Conservation (phyloP, 2,797 vertebrate genomes). For the Ataeniobius toweri region DNA sequence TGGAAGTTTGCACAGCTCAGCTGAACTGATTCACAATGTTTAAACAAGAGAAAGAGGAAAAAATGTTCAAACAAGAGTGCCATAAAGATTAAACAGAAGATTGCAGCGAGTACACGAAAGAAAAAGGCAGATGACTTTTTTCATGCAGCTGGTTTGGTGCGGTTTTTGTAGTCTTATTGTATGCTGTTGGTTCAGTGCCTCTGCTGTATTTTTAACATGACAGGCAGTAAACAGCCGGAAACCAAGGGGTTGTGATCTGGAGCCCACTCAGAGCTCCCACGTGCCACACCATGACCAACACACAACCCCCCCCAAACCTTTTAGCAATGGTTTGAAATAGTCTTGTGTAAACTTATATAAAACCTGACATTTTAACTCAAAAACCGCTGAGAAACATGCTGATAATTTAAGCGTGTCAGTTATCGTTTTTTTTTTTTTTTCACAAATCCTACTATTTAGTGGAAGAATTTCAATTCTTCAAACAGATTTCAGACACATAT, state of each 20-base stretch:
- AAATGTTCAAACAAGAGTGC: not conserved
- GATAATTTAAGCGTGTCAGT: too few relatives aligned
- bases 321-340: not conserved
- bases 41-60: not conserved
- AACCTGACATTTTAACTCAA: not conserved
- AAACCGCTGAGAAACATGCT: not conserved
- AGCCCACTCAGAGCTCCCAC: not conserved
- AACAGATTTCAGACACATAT: conserved; percentile 5
- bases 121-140: not conserved
- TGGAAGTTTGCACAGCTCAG: conserved; percentile 1
- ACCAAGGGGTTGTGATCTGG: conserved; percentile 29
- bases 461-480: not conserved
- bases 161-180: too few relatives aligned
- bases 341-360: not conserved
- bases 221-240: conserved; percentile 50
- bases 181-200: conserved; percentile 30
- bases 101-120: not conserved
- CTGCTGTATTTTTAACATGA: conserved; percentile 55
- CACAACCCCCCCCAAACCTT: conserved; percentile 32
- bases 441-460: not conserved
- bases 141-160: too few relatives aligned
- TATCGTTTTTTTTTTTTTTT: not conserved
- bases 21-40: not conserved
- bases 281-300: conserved; percentile 5
- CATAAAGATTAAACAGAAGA: not conserved